Base-by-base conservation (phyloP, 1,140 invertebrate genomes). In the Acromyrmex heyeri region DNA sequence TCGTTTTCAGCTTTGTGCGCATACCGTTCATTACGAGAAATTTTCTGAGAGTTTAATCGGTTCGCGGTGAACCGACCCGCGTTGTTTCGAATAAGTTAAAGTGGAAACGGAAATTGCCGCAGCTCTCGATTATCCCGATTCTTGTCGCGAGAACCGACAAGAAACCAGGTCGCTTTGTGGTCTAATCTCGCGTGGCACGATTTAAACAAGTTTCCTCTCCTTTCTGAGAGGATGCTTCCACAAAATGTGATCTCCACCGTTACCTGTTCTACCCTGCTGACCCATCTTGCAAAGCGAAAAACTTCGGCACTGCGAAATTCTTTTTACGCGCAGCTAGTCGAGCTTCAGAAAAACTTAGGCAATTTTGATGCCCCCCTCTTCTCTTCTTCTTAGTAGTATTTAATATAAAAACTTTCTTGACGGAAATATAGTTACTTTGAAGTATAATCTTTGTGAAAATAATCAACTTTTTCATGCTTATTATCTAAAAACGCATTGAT, bases 381-480 rank as follows among this genome's bases (percentile, higher is more conserved):
- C 59, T 14, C 12, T 16, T 69, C 38, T 6, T 50, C 38, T 48
- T 12, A 24, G 5, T 24, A 24, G 48, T 38, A 86, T 79, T 86
- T 86, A 86, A 86, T 73, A 44, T 59, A 55, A 34, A 79, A 87
- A 87, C 78, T 87, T 87, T 50, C 69, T 12, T n/a, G 67, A 24
- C 55, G 53, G 53, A 57, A 53, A 21, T 57, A 8, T 14, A 50
- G 21, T 55, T 82, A 82, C 24, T 24, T 14, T 14, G 55, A 30
- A 30, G 18, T 12, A 59, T 73, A 73, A 82, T 27, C 24, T n/a
- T 59, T 21, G 24, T 55, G 67, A 73, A 12, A 48, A 44, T 57
- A 21, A 48, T 48, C 30, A 44, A 64, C 38, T 8, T 82, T 73
- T 18, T 50, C 48, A 7, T 10, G 38, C 53, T 48, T 83, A 72